Percentiles rank a stretch among this genome's conserved stretches.
Evolutionary conservation across 2,797 vertebrate genomes (phyloP).

Genomic region (Yasuhikotakia modesta): DNA sequence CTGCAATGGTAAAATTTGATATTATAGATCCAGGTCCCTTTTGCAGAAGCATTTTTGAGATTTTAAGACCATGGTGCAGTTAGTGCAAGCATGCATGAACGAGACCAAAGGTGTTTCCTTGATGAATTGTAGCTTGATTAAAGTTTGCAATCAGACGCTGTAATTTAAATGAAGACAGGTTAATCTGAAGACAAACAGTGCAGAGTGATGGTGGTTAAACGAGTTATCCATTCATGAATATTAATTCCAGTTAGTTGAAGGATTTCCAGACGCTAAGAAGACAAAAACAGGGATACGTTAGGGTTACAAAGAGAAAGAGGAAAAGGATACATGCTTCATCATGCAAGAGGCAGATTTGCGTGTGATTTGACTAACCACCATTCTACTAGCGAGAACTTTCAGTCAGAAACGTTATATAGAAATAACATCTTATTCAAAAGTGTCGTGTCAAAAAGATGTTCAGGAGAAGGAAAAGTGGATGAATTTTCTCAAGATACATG

Average conservation of each 20-base stretch:
- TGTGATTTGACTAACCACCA: conserved; percentile 34
- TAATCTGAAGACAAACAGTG: conserved; percentile 65
- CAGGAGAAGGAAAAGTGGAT: conserved; percentile 9
- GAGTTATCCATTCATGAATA: conserved; percentile 55
- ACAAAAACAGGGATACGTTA: conserved; percentile 54
- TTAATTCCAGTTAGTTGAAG: conserved; percentile 66
- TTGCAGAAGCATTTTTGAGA: conserved; percentile 30
- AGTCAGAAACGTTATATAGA: neutral
- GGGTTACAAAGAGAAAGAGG: conserved; percentile 55
- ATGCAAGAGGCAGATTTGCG: conserved; percentile 53
- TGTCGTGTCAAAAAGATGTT: conserved; percentile 9
- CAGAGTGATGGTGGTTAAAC: conserved; percentile 49
- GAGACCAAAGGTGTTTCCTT: conserved; percentile 49
- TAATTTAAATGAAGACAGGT: conserved; percentile 68
- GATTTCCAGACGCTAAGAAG: conserved; percentile 64
- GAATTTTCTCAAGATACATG: conserved; percentile 8
- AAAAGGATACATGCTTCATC: conserved; percentile 63
- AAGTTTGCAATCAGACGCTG: conserved; percentile 64
- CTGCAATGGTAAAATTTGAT: neutral
- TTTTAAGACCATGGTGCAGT: conserved; percentile 41
- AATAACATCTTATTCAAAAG: conserved; percentile 2
- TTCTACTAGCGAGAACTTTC: conserved; percentile 8
- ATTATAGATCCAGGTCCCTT: neutral
- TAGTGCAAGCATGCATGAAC: conserved; percentile 65
- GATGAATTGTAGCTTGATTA: conserved; percentile 55